Conservation (phyloP, 2,888 invertebrate species). For the Ypsolopha scabrella region DNA sequence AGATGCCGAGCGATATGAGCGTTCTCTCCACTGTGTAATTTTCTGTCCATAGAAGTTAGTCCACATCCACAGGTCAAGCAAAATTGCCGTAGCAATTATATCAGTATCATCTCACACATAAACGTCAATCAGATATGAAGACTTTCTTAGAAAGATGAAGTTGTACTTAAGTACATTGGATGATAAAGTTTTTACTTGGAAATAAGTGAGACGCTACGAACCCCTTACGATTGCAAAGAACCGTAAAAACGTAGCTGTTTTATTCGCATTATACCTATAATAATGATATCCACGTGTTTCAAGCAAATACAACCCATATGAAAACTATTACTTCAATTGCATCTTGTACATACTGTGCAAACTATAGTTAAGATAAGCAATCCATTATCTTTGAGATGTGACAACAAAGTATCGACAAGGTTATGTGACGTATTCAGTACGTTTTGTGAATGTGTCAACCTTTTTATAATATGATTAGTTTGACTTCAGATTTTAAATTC, state of each 20-base stretch:
- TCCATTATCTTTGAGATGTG: too few species aligned
- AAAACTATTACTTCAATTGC: too few species aligned
- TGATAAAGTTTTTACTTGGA: background rate
- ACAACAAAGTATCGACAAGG: too few species aligned
- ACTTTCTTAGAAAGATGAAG: constrained; percentile 25
- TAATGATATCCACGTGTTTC: too few species aligned
- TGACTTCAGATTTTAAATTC: too few species aligned
- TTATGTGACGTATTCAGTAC: too few species aligned
- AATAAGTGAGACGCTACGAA: background rate
- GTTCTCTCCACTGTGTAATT: constrained; percentile 56
- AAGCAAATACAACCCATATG: too few species aligned
- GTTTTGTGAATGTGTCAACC: too few species aligned
- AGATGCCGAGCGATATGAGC: constrained; percentile 55
- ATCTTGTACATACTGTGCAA: too few species aligned
- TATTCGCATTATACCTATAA: too few species aligned
- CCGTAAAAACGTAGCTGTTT: background rate
- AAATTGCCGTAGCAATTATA: constrained; percentile 31
- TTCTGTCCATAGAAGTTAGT: constrained; percentile 44
- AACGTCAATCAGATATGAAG: constrained; percentile 33
- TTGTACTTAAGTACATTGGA: background rate
- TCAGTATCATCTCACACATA: constrained; percentile 1
- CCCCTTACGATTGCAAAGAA: background rate
- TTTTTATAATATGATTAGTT: too few species aligned
- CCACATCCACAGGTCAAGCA: constrained; percentile 43
- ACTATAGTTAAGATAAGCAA: too few species aligned